Conservation (phyloP, 2,113 vertebrate species). For the Spilogale gracilis region DNA sequence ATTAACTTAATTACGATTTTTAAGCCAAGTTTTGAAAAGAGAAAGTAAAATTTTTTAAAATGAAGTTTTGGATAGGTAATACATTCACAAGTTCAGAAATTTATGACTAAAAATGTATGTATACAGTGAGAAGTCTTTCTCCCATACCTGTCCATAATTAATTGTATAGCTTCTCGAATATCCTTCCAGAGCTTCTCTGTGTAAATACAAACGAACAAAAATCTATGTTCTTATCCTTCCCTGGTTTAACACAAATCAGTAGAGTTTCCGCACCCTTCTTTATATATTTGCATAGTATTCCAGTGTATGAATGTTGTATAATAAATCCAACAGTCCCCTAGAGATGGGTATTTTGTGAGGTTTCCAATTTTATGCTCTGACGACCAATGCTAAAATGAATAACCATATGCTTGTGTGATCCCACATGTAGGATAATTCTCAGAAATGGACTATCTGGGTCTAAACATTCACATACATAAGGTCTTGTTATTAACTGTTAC, state of each 20-base stretch:
- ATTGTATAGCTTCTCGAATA: not conserved
- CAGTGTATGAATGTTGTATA: not conserved
- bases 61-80: not conserved
- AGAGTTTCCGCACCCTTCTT: not conserved
- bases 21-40: conserved; percentile 52
- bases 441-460: not conserved
- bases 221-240: not conserved
- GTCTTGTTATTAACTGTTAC: not conserved
- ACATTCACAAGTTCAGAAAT: conserved; percentile 28
- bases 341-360: not conserved
- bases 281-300: conserved; percentile 17
- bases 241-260: conserved; percentile 1
- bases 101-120: not conserved
- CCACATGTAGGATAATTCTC: not conserved
- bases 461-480: not conserved
- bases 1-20: not conserved
- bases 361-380: conserved; percentile 32
- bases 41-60: not conserved
- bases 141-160: not conserved
- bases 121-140: not conserved
- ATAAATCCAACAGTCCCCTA: not conserved
- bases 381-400: not conserved
- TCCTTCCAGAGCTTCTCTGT: conserved; percentile 1
- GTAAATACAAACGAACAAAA: conserved; percentile 31
- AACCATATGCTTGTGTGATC: not conserved